A percentile compares a stretch with the other conserved stretches of the same genome.
Evolutionary conservation across 2,888 invertebrate species (phyloP).

Genomic region (Sphaeridia pumilis): DNA sequence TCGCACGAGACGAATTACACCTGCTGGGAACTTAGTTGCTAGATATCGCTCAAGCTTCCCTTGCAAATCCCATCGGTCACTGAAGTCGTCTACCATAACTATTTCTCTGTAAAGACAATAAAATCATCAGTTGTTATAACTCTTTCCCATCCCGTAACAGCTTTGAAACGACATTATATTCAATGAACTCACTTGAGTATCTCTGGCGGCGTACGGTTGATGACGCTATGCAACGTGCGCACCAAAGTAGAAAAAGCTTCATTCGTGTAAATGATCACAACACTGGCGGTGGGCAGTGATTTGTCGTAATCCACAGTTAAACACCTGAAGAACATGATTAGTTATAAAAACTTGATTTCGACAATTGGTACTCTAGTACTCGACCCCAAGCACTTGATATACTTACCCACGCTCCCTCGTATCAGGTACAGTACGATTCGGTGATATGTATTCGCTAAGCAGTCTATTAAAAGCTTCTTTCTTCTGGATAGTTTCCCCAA

Average conservation of each 20-base stretch:
- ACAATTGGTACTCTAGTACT: neutral
- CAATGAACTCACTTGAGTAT: conserved; percentile 51
- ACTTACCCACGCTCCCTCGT: conserved; percentile 44
- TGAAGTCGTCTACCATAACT: conserved; percentile 87
- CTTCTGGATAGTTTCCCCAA: conserved; percentile 48
- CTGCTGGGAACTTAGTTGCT: conserved; percentile 52
- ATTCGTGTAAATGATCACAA: conserved; percentile 79
- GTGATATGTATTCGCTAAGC: conserved; percentile 73
- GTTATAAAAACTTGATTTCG: neutral
- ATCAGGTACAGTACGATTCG: conserved; percentile 66
- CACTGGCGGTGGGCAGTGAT: conserved; percentile 57
- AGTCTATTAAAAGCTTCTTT: conserved; percentile 78
- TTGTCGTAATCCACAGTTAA: conserved; percentile 50
- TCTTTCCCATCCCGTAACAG: too few species aligned
- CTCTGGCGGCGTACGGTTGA: conserved; percentile 57
- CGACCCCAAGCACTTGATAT: neutral
- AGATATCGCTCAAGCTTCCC: conserved; percentile 70
- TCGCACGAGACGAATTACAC: conserved; percentile 58
- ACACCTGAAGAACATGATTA: conserved; percentile 45
- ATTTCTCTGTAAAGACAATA: conserved; percentile 51
- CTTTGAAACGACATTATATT: too few species aligned
- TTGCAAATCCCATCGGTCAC: conserved; percentile 54
- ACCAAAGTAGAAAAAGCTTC: conserved; percentile 77
- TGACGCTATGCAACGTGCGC: conserved; percentile 78
- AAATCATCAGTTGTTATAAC: too few species aligned